These are phyloP conservation scores for Agonopterix subpropinquella DNA, from an alignment of 2,888 invertebrate species.

Conservation along the genomic window DNA sequence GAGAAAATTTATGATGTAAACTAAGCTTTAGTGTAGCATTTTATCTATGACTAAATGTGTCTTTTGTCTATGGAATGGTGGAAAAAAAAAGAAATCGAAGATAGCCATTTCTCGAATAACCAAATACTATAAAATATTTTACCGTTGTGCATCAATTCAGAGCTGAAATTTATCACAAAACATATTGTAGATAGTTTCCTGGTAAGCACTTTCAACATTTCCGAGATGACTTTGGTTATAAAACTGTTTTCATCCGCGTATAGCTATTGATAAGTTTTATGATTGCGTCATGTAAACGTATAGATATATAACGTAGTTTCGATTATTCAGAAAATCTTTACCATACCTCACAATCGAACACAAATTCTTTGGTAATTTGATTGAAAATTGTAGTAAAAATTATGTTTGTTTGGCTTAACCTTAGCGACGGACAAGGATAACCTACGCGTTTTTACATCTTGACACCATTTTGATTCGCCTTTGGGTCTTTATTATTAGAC, in stretches of 20 bases:
- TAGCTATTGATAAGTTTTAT: slow-evolving; percentile 54
- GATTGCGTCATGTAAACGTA: slow-evolving; percentile 72
- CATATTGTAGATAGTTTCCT: slow-evolving; percentile 18
- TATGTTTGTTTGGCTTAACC: slow-evolving; percentile 43
- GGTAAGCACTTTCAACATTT: slow-evolving; percentile 34
- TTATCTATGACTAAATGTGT: background rate
- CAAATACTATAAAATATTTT: slow-evolving; percentile 28
- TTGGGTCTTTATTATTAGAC: slow-evolving; percentile 39
- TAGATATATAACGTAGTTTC: slow-evolving; percentile 39
- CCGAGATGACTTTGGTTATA: slow-evolving; percentile 50
- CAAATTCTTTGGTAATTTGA: slow-evolving; percentile 6
- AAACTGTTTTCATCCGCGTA: slow-evolving; percentile 62
- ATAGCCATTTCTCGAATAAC: slow-evolving; percentile 59
- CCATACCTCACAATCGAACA: slow-evolving; percentile 10
- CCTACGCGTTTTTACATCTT: slow-evolving; percentile 49
- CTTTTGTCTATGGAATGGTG: background rate
- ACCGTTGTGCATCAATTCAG: slow-evolving; percentile 6
- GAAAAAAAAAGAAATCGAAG: slow-evolving; percentile 35
- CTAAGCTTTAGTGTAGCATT: background rate
- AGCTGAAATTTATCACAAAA: slow-evolving; percentile 12
- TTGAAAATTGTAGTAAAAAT: slow-evolving; percentile 9
- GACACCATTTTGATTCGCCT: slow-evolving; percentile 69
- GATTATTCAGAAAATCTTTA: slow-evolving; percentile 23
- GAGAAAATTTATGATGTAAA: too few relatives aligned
- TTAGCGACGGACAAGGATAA: slow-evolving; percentile 65